Evolutionary conservation across 2,888 invertebrate genomes (phyloP), one percentile per base, ranked within the genome.

Genomic region (Maniola hyperantus): DNA sequence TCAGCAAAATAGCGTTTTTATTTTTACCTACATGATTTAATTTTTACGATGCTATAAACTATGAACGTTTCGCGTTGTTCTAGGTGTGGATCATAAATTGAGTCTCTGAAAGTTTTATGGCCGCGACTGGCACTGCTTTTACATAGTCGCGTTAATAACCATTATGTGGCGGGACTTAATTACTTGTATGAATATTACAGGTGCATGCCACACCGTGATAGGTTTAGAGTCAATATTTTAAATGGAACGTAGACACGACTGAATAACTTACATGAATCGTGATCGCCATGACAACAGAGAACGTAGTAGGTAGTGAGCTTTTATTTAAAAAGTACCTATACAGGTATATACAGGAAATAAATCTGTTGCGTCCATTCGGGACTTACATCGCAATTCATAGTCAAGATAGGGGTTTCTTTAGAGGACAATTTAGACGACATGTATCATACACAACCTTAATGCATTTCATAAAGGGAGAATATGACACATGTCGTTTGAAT

Each of bases 41-140:
- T 57, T 57, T 57, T 57, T 57, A 57, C 42, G 39, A 57, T 57
- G 20, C 42, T 13, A 57, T 57, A 57, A 57, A 57, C 42, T 57
- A 57, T 42, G 20, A 20, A 2, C 39, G 57, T 57, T 34, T 57
- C 39, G 20, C 39, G 39, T 42, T 39, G 18, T 39, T 2, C 20
- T 57, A 42, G 57, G 57, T 57, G 57, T n/a, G 42, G 57, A 42
- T 42, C 57, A 42, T 57, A 57, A 57, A 57, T 57, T 57, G 39
- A 36, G 36, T 39, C 55, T 57, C 13, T 57, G 57, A 39, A 57
- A 57, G 54, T 57, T 57, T 57, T 57, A 57, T 57, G 42, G 42
- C 11, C 20, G 7, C 18, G 57, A 11, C 55, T 55, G 55, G 55
- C 55, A n/a, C 42, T 20, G 57, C 42, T 57, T 57, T 57, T 57